Conservation (phyloP, 2,113 vertebrate genomes). For the Bubo blakistoni region DNA sequence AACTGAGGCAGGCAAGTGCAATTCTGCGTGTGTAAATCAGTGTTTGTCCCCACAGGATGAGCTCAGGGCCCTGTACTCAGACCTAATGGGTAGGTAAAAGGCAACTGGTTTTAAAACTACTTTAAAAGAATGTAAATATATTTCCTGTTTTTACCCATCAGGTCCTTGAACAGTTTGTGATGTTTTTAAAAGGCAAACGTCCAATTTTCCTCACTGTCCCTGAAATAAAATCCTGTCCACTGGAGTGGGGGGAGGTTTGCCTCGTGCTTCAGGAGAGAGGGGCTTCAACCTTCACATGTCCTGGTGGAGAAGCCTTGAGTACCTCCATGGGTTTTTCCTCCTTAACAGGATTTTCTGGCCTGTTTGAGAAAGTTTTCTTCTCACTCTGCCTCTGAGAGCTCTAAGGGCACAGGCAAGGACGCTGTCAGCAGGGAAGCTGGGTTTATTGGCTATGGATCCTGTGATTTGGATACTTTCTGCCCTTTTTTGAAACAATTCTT, state of each 20-base stretch:
- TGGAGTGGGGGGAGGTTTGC: background rate
- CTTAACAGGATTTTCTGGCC: background rate
- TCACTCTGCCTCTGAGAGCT: background rate
- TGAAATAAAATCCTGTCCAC: background rate
- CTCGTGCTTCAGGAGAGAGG: background rate
- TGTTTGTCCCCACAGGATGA: background rate
- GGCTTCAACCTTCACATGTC: background rate
- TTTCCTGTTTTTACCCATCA: background rate
- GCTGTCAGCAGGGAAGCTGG: background rate
- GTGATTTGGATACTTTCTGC: conserved; percentile 7
- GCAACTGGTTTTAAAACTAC: background rate
- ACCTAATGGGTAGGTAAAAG: background rate
- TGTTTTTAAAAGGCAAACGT: background rate
- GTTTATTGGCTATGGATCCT: conserved; percentile 27
- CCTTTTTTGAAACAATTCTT: conserved; percentile 52
- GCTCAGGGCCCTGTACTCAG: background rate
- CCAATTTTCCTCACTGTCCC: background rate
- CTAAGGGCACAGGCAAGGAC: conserved; percentile 55
- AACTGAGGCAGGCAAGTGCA: background rate
- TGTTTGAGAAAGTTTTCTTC: background rate
- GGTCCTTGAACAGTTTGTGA: background rate
- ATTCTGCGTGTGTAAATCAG: fast-evolving
- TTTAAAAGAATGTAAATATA: background rate
- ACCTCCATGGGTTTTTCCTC: background rate
- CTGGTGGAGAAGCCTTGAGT: background rate